Conservation (phyloP, 1,140 invertebrate genomes). For the Bilobella aurantiaca region DNA sequence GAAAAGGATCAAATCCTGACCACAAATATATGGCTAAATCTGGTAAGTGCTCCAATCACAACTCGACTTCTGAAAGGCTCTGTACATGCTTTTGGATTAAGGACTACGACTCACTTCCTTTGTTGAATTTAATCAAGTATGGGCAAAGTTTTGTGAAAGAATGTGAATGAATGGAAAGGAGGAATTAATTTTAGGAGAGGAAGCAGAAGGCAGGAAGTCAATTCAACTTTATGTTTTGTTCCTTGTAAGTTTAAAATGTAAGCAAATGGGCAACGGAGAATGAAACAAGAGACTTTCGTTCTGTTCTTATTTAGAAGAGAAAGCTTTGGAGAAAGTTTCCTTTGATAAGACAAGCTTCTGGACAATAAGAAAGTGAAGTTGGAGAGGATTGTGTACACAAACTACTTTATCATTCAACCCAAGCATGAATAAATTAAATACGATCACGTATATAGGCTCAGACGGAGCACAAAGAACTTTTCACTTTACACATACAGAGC, state of each 20-base stretch:
- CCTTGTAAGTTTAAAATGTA: background rate
- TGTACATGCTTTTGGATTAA: no score
- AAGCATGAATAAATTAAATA: slow-evolving; percentile 31
- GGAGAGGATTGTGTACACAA: slow-evolving; percentile 9
- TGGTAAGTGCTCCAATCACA: no score
- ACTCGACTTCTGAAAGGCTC: no score
- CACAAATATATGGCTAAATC: slow-evolving; percentile 91
- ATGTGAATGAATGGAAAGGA: background rate
- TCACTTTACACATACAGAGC: background rate
- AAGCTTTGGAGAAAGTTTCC: slow-evolving; percentile 1
- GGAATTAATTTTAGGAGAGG: background rate
- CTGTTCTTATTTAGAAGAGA: background rate
- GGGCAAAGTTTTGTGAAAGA: no score
- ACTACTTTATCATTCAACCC: background rate
- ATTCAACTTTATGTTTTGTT: background rate
- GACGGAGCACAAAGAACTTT: background rate
- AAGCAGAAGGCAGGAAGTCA: background rate
- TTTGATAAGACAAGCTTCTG: background rate
- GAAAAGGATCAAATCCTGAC: slow-evolving; percentile 86
- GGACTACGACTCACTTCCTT: no score
- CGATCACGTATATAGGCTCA: background rate
- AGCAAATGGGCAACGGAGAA: background rate
- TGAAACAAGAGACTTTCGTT: background rate
- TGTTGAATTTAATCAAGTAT: no score
- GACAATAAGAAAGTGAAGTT: background rate